Conservation (phyloP, 2,888 invertebrate species). For the Rugalucina vietnamica region DNA sequence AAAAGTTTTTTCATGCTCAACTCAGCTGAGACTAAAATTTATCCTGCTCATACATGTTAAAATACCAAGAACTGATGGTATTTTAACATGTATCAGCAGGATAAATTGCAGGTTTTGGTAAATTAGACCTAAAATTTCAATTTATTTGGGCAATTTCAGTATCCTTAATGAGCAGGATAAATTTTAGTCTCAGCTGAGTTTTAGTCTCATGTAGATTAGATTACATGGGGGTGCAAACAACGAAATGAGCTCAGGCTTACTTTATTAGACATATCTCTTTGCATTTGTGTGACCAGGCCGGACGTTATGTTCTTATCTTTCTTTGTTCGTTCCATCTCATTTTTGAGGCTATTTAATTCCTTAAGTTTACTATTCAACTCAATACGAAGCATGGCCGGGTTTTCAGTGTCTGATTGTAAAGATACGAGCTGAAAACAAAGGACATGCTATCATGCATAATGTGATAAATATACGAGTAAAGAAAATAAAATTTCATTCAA, state of each 20-base stretch:
- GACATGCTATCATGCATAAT: constrained; percentile 15
- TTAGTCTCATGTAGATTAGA: not conserved
- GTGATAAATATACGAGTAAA: not conserved
- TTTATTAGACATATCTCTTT: constrained; percentile 83
- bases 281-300: constrained; percentile 83
- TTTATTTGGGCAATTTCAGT: too few species aligned
- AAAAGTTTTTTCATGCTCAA: too few species aligned
- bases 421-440: constrained; percentile 52
- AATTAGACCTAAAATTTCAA: too few species aligned
- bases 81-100: too few species aligned
- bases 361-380: constrained; percentile 76
- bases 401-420: constrained; percentile 55
- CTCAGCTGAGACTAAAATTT: too few species aligned
- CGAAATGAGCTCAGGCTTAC: constrained; percentile 64
- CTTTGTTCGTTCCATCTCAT: constrained; percentile 81
- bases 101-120: too few species aligned
- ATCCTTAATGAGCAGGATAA: too few species aligned
- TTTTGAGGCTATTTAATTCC: constrained; percentile 76
- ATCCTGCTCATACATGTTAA: too few species aligned
- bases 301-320: constrained; percentile 83
- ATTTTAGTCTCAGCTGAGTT: too few species aligned
- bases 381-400: constrained; percentile 58
- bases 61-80: too few species aligned
- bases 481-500: too few species aligned
- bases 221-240: not conserved